Percentiles rank a stretch among this genome's conserved stretches.
Conservation (phyloP, 1,140 invertebrate species). For the Psilanteris sp. region DNA sequence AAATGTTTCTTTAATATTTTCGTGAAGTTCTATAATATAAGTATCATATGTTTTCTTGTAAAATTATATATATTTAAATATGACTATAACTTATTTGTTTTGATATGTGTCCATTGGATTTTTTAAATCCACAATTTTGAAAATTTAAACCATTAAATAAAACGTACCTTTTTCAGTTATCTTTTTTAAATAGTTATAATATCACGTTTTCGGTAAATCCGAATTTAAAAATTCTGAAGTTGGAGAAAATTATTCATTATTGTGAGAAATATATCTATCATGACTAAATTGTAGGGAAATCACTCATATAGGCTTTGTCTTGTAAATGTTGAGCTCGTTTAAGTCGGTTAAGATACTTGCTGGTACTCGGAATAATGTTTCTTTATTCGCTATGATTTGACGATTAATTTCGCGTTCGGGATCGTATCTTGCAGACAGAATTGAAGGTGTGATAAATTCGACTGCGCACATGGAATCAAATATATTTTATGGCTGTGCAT, state of each 20-base stretch:
- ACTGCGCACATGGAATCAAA: conserved; percentile 25
- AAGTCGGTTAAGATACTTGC: conserved; percentile 11
- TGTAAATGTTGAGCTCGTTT: conserved; percentile 32
- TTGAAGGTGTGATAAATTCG: conserved; percentile 39
- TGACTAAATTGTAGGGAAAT: conserved; percentile 54
- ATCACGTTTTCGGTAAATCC: conserved; percentile 23
- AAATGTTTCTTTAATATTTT: too few relatives aligned
- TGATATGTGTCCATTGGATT: too few relatives aligned
- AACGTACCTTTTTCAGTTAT: too few relatives aligned
- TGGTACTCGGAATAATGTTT: conserved; percentile 24
- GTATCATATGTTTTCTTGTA: too few relatives aligned
- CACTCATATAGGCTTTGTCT: conserved; percentile 55
- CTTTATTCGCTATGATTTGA: conserved; percentile 40
- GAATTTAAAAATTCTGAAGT: too few relatives aligned
- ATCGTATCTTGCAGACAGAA: conserved; percentile 11
- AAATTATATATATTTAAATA: too few relatives aligned
- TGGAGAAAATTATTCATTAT: conserved; percentile 53
- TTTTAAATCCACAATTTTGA: too few relatives aligned
- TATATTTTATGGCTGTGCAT: conserved; percentile 35
- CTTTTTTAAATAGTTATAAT: conserved; percentile 42
- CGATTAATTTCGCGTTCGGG: conserved; percentile 39
- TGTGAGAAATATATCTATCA: conserved; percentile 62
- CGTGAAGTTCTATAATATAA: too few relatives aligned
- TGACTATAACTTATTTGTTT: too few relatives aligned
- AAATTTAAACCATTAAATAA: too few relatives aligned